Percentiles rank a stretch among this genome's conserved stretches.
Conservation (phyloP, 30 jellyfish, hydroid and myxozoan species). For the Aurelia sp. region DNA sequence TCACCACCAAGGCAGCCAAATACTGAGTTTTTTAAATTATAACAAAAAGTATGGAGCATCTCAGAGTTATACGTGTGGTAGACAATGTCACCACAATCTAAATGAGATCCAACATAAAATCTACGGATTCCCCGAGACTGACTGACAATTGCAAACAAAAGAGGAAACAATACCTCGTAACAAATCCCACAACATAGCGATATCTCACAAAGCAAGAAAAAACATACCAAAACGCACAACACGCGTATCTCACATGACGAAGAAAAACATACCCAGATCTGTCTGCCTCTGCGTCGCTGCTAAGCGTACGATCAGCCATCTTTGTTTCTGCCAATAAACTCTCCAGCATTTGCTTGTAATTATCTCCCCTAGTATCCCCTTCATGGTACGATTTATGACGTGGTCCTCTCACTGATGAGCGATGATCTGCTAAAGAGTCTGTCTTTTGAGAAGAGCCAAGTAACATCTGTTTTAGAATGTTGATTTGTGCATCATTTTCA, state of each 20-base stretch:
- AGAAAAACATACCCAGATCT: slow-evolving; percentile 21
- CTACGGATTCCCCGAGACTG: too few species aligned
- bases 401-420: neutral
- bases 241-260: too few species aligned
- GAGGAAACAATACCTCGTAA: too few species aligned
- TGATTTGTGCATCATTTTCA: slow-evolving; percentile 54
- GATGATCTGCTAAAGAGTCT: neutral
- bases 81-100: too few species aligned
- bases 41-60: too few species aligned
- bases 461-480: slow-evolving; percentile 39
- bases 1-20: too few species aligned
- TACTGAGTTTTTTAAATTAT: too few species aligned
- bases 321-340: slow-evolving; percentile 10
- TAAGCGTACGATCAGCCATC: neutral
- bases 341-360: slow-evolving; percentile 45
- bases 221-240: slow-evolving; percentile 5
- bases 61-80: too few species aligned
- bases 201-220: too few species aligned
- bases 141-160: too few species aligned
- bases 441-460: slow-evolving; percentile 5
- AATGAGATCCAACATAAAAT: too few species aligned
- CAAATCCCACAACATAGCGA: too few species aligned
- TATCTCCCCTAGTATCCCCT: slow-evolving; percentile 17
- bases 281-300: slow-evolving; percentile 4
- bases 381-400: slow-evolving; percentile 30